These are phyloP conservation scores for Phalacrocorax brasilianus DNA, from an alignment of 2,113 vertebrate genomes.

Conservation along the genomic window DNA sequence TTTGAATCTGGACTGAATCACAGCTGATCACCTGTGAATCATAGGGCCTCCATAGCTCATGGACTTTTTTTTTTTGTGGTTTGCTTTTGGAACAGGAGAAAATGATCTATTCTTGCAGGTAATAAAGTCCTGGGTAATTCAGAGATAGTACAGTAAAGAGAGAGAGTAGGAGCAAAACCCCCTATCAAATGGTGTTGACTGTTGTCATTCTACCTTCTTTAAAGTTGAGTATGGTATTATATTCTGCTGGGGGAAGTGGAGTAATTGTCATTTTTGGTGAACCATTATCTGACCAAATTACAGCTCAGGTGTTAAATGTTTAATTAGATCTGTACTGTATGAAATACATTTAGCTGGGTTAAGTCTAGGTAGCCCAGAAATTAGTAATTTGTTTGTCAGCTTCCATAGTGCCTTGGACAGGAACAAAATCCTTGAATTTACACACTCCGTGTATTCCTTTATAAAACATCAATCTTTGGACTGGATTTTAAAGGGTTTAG, in stretches of 20 bases:
- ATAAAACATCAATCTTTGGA: slow-evolving; percentile 5
- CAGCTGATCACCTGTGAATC: neutral
- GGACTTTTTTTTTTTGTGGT: neutral
- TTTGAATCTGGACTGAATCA: neutral
- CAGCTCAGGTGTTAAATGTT: neutral
- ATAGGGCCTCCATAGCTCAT: neutral
- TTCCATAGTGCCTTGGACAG: slow-evolving; percentile 1
- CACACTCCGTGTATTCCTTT: neutral
- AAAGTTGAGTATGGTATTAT: neutral
- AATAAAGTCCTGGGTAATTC: neutral
- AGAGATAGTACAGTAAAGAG: neutral
- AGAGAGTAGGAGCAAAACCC: neutral
- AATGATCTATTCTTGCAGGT: neutral
- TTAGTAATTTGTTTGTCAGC: slow-evolving; percentile 35
- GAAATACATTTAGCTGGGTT: neutral
- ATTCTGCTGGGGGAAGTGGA: neutral
- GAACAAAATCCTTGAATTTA: slow-evolving; percentile 2
- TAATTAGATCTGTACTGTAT: neutral
- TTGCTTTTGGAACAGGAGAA: neutral
- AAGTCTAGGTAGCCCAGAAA: neutral
- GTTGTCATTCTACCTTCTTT: neutral
- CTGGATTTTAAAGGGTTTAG: neutral
- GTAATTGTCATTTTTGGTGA: slow-evolving; percentile 8
- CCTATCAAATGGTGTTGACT: neutral
- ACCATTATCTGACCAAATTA: neutral